A percentile compares a stretch with the other conserved stretches of the same genome.
phyloP scores from a whole-genome alignment of 1,140 invertebrate species.

The Leptinotarsa undecemlineata region DNA sequence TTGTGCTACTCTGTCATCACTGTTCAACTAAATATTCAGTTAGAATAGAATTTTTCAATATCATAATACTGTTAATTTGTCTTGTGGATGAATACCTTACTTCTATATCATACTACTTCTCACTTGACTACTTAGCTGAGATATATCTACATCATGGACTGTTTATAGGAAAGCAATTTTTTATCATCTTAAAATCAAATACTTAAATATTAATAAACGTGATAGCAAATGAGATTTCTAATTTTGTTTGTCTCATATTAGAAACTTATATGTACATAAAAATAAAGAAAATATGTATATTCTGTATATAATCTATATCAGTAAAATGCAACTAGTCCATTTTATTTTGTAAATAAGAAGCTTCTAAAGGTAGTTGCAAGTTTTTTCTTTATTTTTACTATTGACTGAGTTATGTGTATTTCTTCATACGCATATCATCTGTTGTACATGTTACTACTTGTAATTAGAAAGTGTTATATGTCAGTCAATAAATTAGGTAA shows the following conservation, averaged over 20 bases:
- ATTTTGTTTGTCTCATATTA: slow-evolving; percentile 41
- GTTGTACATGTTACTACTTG: slow-evolving; percentile 45
- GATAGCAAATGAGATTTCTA: slow-evolving; percentile 45
- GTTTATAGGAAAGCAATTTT: slow-evolving; percentile 33
- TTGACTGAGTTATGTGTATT: slow-evolving; percentile 39
- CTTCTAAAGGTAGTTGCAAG: slow-evolving; percentile 34
- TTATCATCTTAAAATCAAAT: slow-evolving; percentile 28
- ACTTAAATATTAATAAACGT: slow-evolving; percentile 44
- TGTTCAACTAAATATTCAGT: slow-evolving; percentile 14
- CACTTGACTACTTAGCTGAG: background rate
- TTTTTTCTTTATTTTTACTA: slow-evolving; percentile 35
- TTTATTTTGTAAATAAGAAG: slow-evolving; percentile 33
- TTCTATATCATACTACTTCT: slow-evolving; percentile 11
- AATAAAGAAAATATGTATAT: slow-evolving; percentile 38
- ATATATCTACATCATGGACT: slow-evolving; percentile 32
- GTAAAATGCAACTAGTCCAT: slow-evolving; percentile 42
- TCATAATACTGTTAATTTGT: background rate
- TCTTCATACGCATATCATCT: slow-evolving; percentile 40
- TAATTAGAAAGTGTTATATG: slow-evolving; percentile 48
- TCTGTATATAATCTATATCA: slow-evolving; percentile 46
- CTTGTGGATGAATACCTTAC: background rate
- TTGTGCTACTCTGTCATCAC: background rate
- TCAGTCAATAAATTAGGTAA: slow-evolving; percentile 47
- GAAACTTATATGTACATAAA: slow-evolving; percentile 32
- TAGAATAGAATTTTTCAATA: background rate